Conservation (phyloP, 2,888 invertebrate species). For the Trichacis sp. region DNA sequence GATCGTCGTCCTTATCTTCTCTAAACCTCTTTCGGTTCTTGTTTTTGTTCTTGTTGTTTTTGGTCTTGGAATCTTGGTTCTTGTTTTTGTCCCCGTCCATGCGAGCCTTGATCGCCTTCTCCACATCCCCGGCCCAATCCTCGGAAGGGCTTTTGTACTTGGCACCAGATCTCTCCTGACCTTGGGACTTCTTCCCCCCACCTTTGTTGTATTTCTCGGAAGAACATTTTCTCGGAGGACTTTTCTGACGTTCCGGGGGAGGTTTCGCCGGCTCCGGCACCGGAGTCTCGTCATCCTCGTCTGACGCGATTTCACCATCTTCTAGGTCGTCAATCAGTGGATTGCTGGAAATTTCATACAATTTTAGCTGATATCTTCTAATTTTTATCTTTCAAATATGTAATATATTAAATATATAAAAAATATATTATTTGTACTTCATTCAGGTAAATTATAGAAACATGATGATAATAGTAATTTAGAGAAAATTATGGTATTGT, state of each 20-base stretch:
- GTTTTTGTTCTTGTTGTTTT: slow-evolving; percentile 49
- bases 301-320: slow-evolving; percentile 87
- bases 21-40: slow-evolving; percentile 59
- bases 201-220: slow-evolving; percentile 58
- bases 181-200: slow-evolving; percentile 53
- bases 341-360: slow-evolving; percentile 25
- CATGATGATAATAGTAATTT: neutral
- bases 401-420: neutral
- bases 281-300: slow-evolving; percentile 72
- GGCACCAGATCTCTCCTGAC: slow-evolving; percentile 66
- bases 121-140: slow-evolving; percentile 84
- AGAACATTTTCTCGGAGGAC: slow-evolving; percentile 62
- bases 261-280: slow-evolving; percentile 46
- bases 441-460: neutral
- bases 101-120: slow-evolving; percentile 82
- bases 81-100: slow-evolving; percentile 75
- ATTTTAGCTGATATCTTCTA: neutral
- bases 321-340: slow-evolving; percentile 76
- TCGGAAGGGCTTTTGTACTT: slow-evolving; percentile 72
- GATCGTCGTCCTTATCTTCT: slow-evolving; percentile 71
- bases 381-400: too few relatives aligned
- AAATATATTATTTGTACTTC: too few relatives aligned
- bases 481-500: too few relatives aligned
- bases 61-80: slow-evolving; percentile 54
- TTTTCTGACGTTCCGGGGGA: slow-evolving; percentile 43